Evolutionary conservation across 2,888 invertebrate genomes (phyloP).

Genomic region (Falcaria lacertinaria): DNA sequence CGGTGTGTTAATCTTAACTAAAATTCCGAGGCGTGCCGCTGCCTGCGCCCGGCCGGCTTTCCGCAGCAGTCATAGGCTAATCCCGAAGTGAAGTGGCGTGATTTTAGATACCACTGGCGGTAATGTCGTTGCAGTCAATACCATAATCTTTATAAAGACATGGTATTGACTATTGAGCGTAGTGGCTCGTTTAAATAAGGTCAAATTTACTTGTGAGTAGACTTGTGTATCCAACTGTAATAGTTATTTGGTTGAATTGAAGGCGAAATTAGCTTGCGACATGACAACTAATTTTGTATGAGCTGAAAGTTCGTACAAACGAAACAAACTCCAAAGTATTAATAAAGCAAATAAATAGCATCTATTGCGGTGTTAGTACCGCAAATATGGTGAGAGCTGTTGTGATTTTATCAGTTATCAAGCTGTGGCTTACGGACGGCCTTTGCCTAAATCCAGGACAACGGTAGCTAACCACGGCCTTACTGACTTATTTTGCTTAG

Average conservation of each 20-base stretch:
- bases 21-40: constrained; percentile 25
- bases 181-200: no score
- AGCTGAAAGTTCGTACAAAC: no score
- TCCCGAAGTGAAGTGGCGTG: constrained; percentile 24
- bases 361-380: constrained; percentile 8
- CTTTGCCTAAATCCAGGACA: constrained; percentile 28
- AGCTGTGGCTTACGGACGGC: constrained; percentile 27
- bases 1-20: constrained; percentile 7
- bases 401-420: constrained; percentile 40
- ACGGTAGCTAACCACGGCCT: constrained; percentile 25
- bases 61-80: constrained; percentile 23
- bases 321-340: no score
- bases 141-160: neutral
- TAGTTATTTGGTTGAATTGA: no score
- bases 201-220: no score
- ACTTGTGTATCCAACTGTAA: no score
- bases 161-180: neutral
- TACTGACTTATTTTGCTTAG: no score
- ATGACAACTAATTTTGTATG: no score
- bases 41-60: constrained; percentile 26
- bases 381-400: constrained; percentile 17
- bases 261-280: no score
- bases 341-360: neutral
- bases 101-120: constrained; percentile 9
- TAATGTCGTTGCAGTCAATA: constrained; percentile 3